Evolutionary conservation across 2,888 invertebrate genomes (phyloP), one percentile per base, ranked within the genome.

Genomic region (Erebia epiphron): DNA sequence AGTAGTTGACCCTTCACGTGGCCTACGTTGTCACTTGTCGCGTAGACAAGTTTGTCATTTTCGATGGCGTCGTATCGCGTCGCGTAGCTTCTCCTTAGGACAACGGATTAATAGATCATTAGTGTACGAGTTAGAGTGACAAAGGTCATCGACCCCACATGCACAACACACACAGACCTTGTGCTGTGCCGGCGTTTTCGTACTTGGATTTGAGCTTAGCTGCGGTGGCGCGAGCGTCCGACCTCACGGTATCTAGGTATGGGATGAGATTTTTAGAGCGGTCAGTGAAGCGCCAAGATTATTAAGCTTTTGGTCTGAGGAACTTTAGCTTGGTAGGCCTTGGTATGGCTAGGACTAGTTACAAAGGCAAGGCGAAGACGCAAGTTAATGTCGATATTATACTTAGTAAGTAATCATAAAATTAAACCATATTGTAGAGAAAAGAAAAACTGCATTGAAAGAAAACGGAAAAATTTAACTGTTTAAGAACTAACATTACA

Each of bases 131-230:
- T 50, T n/a, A n/a, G 8, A 50, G n/a, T 3, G 35, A 50, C n/a
- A 67, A 41, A 43, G 60, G 49, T 61, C 49, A 70, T 68, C 64
- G 52, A 66, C 56, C 7, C 72, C 56, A 52, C 21, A 70, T 43
- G 67, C 72, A 70, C 73, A 72, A 72, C 70, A 75, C 73, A 73
- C 64, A 79, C 92, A 79, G 82, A 93, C 92, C 93, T 92, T 92
- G 92, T 69, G 93, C 91, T 63, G 92, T 92, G 73, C 92, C 92
- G 77, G 92, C 89, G 77, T 81, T 93, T 79, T 92, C 92, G 79
- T 93, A 92, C 85, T 92, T 92, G 70, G 92, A 85, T 80, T 93
- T 92, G 75, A 92, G 85, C 75, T 92, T 93, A 64, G 93, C 93
- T n/a, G 92, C 92, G 1, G 92, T 92, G 70, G 93, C 92, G 35